Percentiles rank a stretch among this genome's conserved stretches.
phyloP scores from a whole-genome alignment of 2,113 vertebrate species.

The Albula goreensis region DNA sequence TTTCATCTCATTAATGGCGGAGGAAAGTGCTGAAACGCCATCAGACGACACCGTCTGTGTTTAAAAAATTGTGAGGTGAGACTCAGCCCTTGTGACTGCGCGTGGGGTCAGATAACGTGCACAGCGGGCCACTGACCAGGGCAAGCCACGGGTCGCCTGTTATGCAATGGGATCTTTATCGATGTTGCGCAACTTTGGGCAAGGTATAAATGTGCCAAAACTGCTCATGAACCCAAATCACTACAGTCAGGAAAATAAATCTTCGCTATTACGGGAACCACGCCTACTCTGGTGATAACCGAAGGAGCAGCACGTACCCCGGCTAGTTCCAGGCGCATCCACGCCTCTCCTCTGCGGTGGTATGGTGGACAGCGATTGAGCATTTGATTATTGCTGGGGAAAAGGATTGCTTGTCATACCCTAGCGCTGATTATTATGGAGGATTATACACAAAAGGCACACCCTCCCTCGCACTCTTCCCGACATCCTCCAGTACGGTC shows the following conservation, averaged over 20 bases:
- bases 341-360: not conserved
- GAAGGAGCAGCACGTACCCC: not conserved
- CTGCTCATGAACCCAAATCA: not conserved
- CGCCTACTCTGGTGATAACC: not conserved
- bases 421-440: not conserved
- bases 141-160: not conserved
- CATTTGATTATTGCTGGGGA: not conserved
- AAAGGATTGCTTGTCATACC: not conserved
- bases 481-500: not conserved
- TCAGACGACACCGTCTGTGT: too few species aligned
- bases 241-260: not conserved
- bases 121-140: not conserved
- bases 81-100: not conserved
- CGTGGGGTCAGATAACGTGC: too few species aligned
- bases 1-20: not conserved
- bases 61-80: not conserved
- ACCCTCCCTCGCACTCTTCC: not conserved
- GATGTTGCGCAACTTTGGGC: not conserved
- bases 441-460: not conserved
- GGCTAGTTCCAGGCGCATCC: not conserved
- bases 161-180: not conserved
- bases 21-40: not conserved
- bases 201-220: not conserved
- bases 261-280: not conserved
- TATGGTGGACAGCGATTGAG: not conserved